phyloP scores from a whole-genome alignment of 2,113 vertebrate genomes.

The Girardinichthys multiradiatus region DNA sequence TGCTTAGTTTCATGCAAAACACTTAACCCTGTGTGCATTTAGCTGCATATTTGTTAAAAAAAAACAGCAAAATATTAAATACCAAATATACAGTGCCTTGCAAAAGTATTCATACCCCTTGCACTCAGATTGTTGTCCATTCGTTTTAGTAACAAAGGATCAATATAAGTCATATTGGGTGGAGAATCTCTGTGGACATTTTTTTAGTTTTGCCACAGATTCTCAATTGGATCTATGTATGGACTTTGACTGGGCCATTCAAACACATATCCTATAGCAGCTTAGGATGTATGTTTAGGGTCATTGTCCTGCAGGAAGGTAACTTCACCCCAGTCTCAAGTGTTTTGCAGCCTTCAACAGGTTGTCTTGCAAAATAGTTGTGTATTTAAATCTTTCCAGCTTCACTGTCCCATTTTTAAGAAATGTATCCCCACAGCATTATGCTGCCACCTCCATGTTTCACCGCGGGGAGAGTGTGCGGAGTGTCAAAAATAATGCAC shows the following conservation, averaged over 20 bases:
- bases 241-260: not conserved
- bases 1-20: slow-evolving; percentile 12
- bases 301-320: not conserved
- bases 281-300: not conserved
- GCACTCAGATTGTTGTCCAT: too few relatives aligned
- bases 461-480: too few relatives aligned
- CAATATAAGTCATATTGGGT: too few relatives aligned
- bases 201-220: not conserved
- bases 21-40: not conserved
- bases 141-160: too few relatives aligned
- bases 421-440: not conserved
- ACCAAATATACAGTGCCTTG: too few relatives aligned
- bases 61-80: not conserved
- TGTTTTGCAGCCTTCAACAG: too few relatives aligned
- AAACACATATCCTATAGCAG: not conserved
- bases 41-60: not conserved
- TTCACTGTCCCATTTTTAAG: not conserved
- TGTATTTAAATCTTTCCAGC: not conserved
- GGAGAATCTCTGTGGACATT: not conserved
- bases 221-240: not conserved
- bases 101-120: too few relatives aligned
- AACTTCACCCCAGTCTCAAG: not conserved
- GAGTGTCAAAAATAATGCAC: too few relatives aligned
- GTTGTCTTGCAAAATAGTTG: too few relatives aligned
- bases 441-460: not conserved